Evolutionary conservation across 2,888 invertebrate species (phyloP), one percentile per base, ranked within the genome.

Genomic region (Phlogophora meticulosa): DNA sequence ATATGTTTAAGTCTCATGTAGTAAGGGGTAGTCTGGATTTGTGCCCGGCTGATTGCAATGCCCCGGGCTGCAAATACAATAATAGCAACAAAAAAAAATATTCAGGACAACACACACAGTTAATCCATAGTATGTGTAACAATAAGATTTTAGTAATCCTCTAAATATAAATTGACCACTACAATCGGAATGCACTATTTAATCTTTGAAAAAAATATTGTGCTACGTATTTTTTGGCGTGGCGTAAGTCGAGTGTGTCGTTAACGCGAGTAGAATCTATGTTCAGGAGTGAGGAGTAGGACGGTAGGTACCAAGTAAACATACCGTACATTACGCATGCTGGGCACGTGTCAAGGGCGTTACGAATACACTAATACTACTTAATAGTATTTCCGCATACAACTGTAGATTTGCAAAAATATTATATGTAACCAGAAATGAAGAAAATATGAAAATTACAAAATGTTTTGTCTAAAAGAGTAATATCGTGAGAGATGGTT

Each of bases 271-370:
- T 53, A n/a, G 5, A 28, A 5, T 28, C 28, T 28, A 28, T 28
- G 28, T 28, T 4, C 28, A 28, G 28, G 28, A 28, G 5, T 5
- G n/a, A 28, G 4, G 28, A 28, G 28, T 28, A 28, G 28, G 28
- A 28, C 28, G 1, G 20, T 28, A 28, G 28, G 38, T 49, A 67
- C 17, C 24, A n/a, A n/a, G n/a, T n/a, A n/a, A n/a, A n/a, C n/a
- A n/a, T n/a, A n/a, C 34, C 13, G 36, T 40, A 20, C 49, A 62
- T 70, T 71, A 70, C 70, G 40, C 55, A 22, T 57, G 46, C 64
- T 45, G 45, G 28, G 34, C 81, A 61, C 58, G 64, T 80, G 67
- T 66, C 77, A 80, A 82, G 78, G 80, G 28, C 61, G 32, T 22
- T 10, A 24, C 17, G 20, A 58, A 63, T 69, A 52, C 48, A 49